phyloP scores from a whole-genome alignment of 2,888 invertebrate genomes.

The Limnephilus rhombicus region DNA sequence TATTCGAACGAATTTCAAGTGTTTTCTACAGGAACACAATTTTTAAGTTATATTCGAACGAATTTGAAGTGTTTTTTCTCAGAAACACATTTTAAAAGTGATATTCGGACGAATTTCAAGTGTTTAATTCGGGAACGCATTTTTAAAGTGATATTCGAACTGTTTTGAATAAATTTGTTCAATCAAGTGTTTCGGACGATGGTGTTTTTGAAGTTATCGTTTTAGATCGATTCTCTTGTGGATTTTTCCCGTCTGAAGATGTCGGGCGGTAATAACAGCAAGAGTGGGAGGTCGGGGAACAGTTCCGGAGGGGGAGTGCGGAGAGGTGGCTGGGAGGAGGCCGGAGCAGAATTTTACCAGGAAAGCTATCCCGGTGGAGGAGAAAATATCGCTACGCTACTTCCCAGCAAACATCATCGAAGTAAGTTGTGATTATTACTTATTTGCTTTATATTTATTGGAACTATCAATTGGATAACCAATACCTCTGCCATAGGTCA shows the following conservation, averaged over 20 bases:
- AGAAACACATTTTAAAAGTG: not conserved
- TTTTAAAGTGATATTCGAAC: not conserved
- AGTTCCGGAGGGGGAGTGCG: slow-evolving; percentile 56
- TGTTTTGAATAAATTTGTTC: not conserved
- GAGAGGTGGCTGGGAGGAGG: slow-evolving; percentile 85
- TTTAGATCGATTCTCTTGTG: slow-evolving; percentile 9
- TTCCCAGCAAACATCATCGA: slow-evolving; percentile 89
- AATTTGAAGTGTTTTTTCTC: not conserved
- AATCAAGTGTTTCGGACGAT: not conserved
- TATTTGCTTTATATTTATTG: not conserved
- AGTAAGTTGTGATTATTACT: slow-evolving; percentile 74
- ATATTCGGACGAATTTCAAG: no score
- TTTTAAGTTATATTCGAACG: not conserved
- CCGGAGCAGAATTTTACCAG: slow-evolving; percentile 91
- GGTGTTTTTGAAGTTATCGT: not conserved
- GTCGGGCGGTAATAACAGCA: slow-evolving; percentile 53
- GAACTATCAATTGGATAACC: no score
- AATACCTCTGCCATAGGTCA: no score
- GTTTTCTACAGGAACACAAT: not conserved
- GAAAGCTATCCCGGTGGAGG: slow-evolving; percentile 85
- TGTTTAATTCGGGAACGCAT: no score
- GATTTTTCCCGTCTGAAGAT: slow-evolving; percentile 15
- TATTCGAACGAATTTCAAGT: not conserved
- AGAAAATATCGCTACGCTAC: slow-evolving; percentile 84
- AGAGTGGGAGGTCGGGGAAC: slow-evolving; percentile 56